Evolutionary conservation across 64 coral and sea anemone species (phyloP).

Genomic region (Montipora cactus): DNA sequence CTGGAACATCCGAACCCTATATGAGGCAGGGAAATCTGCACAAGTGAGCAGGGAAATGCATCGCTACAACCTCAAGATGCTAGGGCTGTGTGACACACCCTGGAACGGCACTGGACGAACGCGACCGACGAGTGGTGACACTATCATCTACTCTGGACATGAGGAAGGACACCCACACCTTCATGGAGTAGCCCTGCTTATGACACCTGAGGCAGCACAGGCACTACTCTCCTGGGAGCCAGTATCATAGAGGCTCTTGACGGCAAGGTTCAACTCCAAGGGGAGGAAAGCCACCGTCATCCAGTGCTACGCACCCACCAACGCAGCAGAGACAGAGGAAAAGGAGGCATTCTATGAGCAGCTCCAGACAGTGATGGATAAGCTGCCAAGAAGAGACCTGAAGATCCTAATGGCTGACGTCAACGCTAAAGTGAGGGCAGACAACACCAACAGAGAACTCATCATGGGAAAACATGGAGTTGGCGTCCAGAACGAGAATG

Average conservation of each 20-base stretch:
- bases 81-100: not conserved
- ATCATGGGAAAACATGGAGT: too few species aligned
- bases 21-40: not conserved
- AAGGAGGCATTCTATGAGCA: slow-evolving; percentile 11
- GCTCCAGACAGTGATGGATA: not conserved
- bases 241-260: not conserved
- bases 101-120: too few species aligned
- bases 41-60: not conserved
- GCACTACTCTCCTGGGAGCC: not conserved
- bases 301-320: slow-evolving; percentile 17
- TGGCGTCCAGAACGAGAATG: too few species aligned
- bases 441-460: not conserved
- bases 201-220: not conserved
- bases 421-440: not conserved
- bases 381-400: slow-evolving; percentile 3
- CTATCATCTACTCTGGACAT: not conserved
- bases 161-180: not conserved
- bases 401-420: slow-evolving; percentile 30
- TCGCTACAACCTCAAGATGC: not conserved
- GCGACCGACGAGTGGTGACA: too few species aligned
- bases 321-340: not conserved
- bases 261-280: not conserved
- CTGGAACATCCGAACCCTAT: not conserved
- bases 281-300: slow-evolving; percentile 27
- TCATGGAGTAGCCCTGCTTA: not conserved